Evolutionary conservation across 1,140 invertebrate genomes (phyloP).

Genomic region (Lasaia peninsularis): DNA sequence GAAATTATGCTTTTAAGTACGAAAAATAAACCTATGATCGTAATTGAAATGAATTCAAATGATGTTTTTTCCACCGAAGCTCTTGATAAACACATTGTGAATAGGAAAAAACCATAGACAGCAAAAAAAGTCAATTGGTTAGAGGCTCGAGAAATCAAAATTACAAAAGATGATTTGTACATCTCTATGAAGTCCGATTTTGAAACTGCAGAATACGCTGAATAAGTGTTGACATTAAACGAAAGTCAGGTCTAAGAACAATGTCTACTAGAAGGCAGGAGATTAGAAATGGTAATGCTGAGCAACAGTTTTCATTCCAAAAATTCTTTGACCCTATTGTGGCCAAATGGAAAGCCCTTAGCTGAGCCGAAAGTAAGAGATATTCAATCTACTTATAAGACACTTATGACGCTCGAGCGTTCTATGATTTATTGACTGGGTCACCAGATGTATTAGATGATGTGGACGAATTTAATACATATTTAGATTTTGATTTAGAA

Average conservation of each 20-base stretch:
- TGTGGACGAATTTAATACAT: not conserved
- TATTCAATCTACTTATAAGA: not conserved
- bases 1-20: not conserved
- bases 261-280: not conserved
- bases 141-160: constrained; percentile 2
- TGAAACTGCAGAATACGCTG: constrained; percentile 4
- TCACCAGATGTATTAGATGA: too few species aligned
- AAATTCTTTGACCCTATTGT: constrained; percentile 5
- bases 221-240: constrained; percentile 5
- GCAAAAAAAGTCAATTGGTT: not conserved
- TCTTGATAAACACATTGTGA: constrained; percentile 2
- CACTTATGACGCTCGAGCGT: not conserved
- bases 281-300: constrained; percentile 1
- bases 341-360: not conserved
- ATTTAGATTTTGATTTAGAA: constrained; percentile 1
- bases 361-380: not conserved
- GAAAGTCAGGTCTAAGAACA: not conserved
- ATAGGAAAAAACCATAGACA: constrained; percentile 1
- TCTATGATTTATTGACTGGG: not conserved
- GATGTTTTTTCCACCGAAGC: constrained; percentile 1
- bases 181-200: not conserved
- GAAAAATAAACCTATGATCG: not conserved
- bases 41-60: not conserved
- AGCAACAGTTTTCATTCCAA: constrained; percentile 1
- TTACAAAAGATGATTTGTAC: not conserved